phyloP scores from a whole-genome alignment of 2,888 invertebrate species.

The Thelaira solivaga region DNA sequence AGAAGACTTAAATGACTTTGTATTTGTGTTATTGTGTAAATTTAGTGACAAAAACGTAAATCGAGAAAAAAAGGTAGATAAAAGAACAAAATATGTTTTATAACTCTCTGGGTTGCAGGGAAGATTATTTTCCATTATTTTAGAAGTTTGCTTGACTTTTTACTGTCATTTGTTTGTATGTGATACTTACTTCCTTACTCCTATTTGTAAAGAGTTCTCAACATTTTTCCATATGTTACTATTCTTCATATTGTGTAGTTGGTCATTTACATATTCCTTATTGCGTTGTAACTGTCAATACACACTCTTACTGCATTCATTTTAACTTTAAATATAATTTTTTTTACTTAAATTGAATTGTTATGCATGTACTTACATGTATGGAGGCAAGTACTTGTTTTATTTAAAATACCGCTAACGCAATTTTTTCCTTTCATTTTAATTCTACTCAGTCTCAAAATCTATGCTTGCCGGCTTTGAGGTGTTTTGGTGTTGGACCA shows the following conservation, averaged over 20 bases:
- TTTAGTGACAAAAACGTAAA: background rate
- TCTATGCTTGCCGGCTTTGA: constrained; percentile 43
- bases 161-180: background rate
- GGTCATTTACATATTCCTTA: constrained; percentile 62
- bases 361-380: background rate
- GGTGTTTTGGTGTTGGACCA: constrained; percentile 44
- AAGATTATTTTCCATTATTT: background rate
- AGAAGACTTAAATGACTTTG: background rate
- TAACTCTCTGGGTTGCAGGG: constrained; percentile 13
- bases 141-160: background rate
- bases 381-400: background rate
- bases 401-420: constrained; percentile 57
- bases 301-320: background rate
- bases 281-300: constrained; percentile 65
- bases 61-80: background rate
- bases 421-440: background rate
- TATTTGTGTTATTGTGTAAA: background rate
- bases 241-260: constrained; percentile 8
- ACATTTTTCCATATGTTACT: constrained; percentile 41
- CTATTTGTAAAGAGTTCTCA: background rate
- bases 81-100: too few relatives aligned
- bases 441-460: background rate
- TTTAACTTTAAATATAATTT: background rate
- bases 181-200: constrained; percentile 10
- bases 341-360: constrained; percentile 18